These are phyloP conservation scores for Cotesia typhae DNA, from an alignment of 1,140 invertebrate genomes.

Conservation along the genomic window DNA sequence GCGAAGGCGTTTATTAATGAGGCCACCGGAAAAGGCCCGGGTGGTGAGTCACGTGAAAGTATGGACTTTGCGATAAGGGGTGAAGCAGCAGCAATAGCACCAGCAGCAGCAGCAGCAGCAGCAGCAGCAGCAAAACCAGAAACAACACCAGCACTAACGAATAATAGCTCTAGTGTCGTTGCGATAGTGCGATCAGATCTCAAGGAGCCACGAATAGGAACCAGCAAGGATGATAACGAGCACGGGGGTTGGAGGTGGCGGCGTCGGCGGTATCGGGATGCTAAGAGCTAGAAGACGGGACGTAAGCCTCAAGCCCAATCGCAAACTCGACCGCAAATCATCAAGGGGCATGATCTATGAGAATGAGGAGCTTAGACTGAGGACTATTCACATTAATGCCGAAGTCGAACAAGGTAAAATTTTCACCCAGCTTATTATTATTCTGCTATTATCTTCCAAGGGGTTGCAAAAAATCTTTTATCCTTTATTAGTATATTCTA, in stretches of 20 bases:
- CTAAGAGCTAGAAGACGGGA: slow-evolving; percentile 75
- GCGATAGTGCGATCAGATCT: slow-evolving; percentile 23
- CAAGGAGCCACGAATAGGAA: slow-evolving; percentile 19
- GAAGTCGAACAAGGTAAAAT: slow-evolving; percentile 85
- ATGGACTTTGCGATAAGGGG: slow-evolving; percentile 33
- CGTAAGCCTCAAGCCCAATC: slow-evolving; percentile 77
- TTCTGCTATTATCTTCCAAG: neutral
- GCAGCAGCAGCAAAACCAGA: no score
- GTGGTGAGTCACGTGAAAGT: slow-evolving; percentile 24
- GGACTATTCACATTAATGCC: slow-evolving; percentile 92
- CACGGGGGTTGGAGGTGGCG: slow-evolving; percentile 27
- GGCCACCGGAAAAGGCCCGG: slow-evolving; percentile 6
- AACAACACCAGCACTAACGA: no score
- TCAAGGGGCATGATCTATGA: slow-evolving; percentile 89
- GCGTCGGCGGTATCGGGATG: slow-evolving; percentile 62
- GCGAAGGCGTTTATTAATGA: slow-evolving; percentile 25
- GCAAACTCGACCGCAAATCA: slow-evolving; percentile 82
- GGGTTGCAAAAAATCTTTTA: no score
- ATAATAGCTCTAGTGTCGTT: neutral
- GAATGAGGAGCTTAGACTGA: slow-evolving; percentile 88
- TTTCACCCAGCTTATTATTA: neutral
- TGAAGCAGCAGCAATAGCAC: slow-evolving; percentile 2
- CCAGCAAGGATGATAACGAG: slow-evolving; percentile 28
- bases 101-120: no score
- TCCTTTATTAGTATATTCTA: no score